A percentile compares a stretch with the other conserved stretches of the same genome.
Evolutionary conservation across 64 coral and sea anemone genomes (phyloP).

Genomic region (Cladopsammia gracilis): DNA sequence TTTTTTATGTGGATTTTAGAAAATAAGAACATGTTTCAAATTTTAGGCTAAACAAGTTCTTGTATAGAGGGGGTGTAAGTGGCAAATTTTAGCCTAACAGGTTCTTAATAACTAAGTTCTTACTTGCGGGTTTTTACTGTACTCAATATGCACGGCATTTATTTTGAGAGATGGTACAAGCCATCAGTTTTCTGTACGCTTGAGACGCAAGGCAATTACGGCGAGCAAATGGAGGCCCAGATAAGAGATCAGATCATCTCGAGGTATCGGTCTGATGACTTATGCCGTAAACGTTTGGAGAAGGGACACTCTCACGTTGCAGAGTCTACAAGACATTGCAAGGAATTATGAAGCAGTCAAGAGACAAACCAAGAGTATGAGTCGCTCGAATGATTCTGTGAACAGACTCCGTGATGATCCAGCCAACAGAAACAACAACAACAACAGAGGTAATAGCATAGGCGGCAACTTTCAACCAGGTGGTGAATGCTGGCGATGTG

Average conservation of each 20-base stretch:
- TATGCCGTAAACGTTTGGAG: slow-evolving; percentile 52
- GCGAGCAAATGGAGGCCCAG: slow-evolving; percentile 17
- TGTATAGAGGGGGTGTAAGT: too few relatives aligned
- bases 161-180: too few relatives aligned
- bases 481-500: slow-evolving; percentile 32
- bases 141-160: too few relatives aligned
- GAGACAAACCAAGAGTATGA: slow-evolving; percentile 3
- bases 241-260: slow-evolving; percentile 48
- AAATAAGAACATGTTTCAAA: too few relatives aligned
- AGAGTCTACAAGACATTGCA: not conserved
- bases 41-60: too few relatives aligned
- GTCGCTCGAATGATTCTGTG: not conserved
- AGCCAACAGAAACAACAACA: too few relatives aligned
- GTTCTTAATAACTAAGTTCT: too few relatives aligned
- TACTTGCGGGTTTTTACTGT: too few relatives aligned
- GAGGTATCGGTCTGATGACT: slow-evolving; percentile 1
- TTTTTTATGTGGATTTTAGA: too few relatives aligned
- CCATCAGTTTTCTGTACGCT: not conserved
- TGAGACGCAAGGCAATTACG: not conserved
- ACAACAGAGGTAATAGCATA: not conserved
- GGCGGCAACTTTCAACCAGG: not conserved
- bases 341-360: slow-evolving; percentile 6
- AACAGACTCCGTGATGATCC: too few relatives aligned
- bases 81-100: too few relatives aligned
- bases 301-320: slow-evolving; percentile 14